These are phyloP conservation scores for Aphyosemion australe DNA, from an alignment of 2,113 vertebrate species.

Conservation along the genomic window DNA sequence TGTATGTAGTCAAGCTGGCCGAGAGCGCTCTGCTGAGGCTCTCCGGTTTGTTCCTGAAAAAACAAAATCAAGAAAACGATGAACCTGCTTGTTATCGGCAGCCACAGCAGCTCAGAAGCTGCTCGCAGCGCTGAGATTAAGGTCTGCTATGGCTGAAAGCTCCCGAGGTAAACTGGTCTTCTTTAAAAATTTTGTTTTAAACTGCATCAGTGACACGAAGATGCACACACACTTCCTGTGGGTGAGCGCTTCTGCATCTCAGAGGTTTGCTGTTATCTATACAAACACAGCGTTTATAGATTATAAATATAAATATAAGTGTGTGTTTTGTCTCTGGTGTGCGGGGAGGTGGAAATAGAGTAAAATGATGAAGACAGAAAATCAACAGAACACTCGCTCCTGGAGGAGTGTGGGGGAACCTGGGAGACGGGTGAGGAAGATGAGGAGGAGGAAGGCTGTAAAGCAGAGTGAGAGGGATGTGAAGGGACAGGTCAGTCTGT, in stretches of 20 bases:
- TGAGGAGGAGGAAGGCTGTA: conserved; percentile 24
- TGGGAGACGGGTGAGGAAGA: conserved; percentile 19
- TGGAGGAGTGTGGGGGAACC: conserved; percentile 9
- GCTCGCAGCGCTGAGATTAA: conserved; percentile 51
- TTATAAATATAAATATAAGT: conserved; percentile 27
- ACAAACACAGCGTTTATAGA: conserved; percentile 55
- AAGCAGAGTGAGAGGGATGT: conserved; percentile 22
- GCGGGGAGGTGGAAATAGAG: conserved; percentile 52
- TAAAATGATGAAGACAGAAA: conserved; percentile 57
- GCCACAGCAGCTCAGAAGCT: conserved; percentile 52
- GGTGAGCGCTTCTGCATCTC: conserved; percentile 47
- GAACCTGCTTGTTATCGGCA: conserved; percentile 59
- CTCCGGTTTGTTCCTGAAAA: conserved; percentile 50
- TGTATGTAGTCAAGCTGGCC: conserved; percentile 43
- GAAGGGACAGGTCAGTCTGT: conserved; percentile 18
- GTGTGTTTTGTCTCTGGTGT: conserved; percentile 73
- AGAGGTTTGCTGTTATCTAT: conserved; percentile 65
- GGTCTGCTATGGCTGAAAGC: conserved; percentile 74
- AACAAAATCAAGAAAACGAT: conserved; percentile 20
- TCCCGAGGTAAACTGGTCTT: conserved; percentile 75
- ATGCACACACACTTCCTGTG: conserved; percentile 24
- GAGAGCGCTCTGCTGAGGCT: conserved; percentile 55
- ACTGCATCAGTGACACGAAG: conserved; percentile 67
- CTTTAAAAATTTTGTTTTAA: conserved; percentile 26
- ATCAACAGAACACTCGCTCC: conserved; percentile 23